Evolutionary conservation across 2,113 vertebrate genomes (phyloP), one percentile per base, ranked within the genome.

Genomic region (Dipodomys merriami): DNA sequence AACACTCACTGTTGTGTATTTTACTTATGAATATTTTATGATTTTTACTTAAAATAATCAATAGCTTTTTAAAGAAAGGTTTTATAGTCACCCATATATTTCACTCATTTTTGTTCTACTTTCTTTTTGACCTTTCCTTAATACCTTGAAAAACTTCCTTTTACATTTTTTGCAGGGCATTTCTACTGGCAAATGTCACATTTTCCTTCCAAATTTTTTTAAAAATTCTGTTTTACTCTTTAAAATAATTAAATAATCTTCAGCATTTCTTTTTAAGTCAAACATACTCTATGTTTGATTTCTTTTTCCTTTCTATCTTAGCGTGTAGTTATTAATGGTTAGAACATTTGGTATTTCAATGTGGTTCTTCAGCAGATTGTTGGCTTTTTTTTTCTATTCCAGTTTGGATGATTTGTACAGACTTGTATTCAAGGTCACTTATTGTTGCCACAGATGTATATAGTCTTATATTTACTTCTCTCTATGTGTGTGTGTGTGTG

Each of bases 341-440:
- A 82, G 25, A 53, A 20, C 30, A 86, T 27, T 89, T 91, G 49
- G 11, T 78, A 88, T 76, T 86, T 92, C 74, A 81, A 71, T 83
- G 65, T 80, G 74, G 3, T 83, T 9, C 39, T 23, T 78, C 6
- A 83, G 49, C 15, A 79, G 71, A 12, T 77, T 80, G 1, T 27
- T 29, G 1, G 35, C 1, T 33, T 74, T 91, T 84, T 92, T 78
- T 84, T 92, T 78, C 39, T 15, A 76, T 57, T 91, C 1, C 8
- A 72, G 0, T 92, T 72, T n/a, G 9, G 16, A 62, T 72, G 49
- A 60, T 72, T 81, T 57, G 16, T 91, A 12, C 6, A 72, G 27
- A 74, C 4, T 67, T 83, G 18, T 80, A n/a, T 89, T 81, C 49
- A 93, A 86, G 16, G 46, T 84, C 15, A 67, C 0, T 25, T 35